A percentile compares a stretch with the other conserved stretches of the same genome.
Conservation (phyloP, 2,113 vertebrate species). For the Ramphastos sulfuratus region DNA sequence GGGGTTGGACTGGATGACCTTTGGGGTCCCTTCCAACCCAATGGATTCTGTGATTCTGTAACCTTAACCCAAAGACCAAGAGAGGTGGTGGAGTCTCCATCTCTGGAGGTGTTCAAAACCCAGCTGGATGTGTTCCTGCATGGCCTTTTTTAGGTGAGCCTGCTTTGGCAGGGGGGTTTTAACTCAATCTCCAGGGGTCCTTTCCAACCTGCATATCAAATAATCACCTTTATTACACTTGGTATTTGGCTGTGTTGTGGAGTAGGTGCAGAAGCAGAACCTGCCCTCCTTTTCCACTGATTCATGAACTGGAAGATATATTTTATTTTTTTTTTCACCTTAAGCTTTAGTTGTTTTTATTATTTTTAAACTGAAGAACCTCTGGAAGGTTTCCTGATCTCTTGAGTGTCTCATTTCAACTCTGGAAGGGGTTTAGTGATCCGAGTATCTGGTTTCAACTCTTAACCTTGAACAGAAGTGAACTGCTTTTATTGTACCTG, state of each 20-base stretch:
- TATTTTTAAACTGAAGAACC: neutral
- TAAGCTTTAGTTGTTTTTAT: too few relatives aligned
- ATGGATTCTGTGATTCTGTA: too few relatives aligned
- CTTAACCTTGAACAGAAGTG: constrained; percentile 28
- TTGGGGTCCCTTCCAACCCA: too few relatives aligned
- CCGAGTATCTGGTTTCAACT: neutral
- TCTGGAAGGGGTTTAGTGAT: neutral
- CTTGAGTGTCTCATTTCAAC: too few relatives aligned
- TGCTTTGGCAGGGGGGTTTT: too few relatives aligned
- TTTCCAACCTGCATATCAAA: accelerated
- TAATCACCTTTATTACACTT: neutral
- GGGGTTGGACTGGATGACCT: too few relatives aligned
- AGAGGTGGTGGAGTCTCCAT: too few relatives aligned
- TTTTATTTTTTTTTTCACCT: neutral
- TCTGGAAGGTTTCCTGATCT: neutral
- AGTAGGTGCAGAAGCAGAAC: neutral
- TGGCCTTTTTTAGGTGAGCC: too few relatives aligned
- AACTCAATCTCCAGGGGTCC: too few relatives aligned
- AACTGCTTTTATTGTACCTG: constrained; percentile 18
- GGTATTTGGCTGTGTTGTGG: accelerated
- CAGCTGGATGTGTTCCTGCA: too few relatives aligned
- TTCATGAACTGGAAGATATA: neutral
- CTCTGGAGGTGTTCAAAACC: too few relatives aligned
- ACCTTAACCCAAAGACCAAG: too few relatives aligned
- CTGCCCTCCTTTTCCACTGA: neutral